Evolutionary conservation across 2,797 vertebrate species (phyloP).

Genomic region (Apodemus agrarius): DNA sequence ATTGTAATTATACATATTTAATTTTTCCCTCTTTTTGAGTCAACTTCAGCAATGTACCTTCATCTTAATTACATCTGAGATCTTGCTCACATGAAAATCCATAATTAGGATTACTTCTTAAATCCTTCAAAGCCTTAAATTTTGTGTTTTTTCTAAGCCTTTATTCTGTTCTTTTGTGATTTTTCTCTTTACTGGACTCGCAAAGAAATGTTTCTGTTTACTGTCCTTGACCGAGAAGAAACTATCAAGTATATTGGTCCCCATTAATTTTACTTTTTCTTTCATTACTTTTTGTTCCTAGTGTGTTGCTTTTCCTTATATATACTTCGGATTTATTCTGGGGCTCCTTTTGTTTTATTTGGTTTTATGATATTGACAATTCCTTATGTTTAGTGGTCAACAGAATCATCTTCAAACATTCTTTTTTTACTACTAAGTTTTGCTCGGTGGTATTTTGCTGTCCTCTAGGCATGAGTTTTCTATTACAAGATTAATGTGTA

Average conservation of each 20-base stretch:
- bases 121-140: not conserved
- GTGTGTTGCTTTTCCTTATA: not conserved
- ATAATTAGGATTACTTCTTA: not conserved
- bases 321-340: not conserved
- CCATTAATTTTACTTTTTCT: not conserved
- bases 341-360: not conserved
- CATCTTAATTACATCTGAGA: not conserved
- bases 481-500: not conserved
- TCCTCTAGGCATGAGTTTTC: not conserved
- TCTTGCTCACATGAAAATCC: not conserved
- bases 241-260: not conserved
- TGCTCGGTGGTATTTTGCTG: not conserved
- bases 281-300: not conserved
- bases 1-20: slow-evolving; percentile 3
- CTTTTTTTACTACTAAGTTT: not conserved
- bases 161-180: not conserved
- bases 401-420: not conserved
- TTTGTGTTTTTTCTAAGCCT: not conserved
- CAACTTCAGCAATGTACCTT: slow-evolving; percentile 19
- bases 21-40: not conserved
- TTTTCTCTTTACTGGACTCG: not conserved
- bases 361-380: not conserved
- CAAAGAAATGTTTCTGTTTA: not conserved
- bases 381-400: not conserved
- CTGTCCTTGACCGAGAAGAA: not conserved